phyloP scores from a whole-genome alignment of 2,113 vertebrate species.

The Phaetusa simplex region DNA sequence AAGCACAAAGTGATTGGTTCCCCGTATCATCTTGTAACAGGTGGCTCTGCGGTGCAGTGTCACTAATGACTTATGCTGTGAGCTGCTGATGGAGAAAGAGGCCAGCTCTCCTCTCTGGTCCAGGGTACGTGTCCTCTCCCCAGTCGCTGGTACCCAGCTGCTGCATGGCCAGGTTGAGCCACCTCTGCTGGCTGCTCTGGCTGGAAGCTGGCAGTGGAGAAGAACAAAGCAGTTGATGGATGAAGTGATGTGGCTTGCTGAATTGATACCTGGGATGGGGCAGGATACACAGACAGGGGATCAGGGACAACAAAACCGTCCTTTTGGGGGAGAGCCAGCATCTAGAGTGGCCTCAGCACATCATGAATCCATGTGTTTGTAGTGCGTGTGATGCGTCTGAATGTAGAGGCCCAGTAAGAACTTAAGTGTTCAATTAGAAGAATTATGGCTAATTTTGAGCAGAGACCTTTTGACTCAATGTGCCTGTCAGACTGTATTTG shows the following conservation, averaged over 20 bases:
- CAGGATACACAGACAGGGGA: background rate
- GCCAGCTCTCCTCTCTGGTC: background rate
- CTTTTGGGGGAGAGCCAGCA: background rate
- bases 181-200: background rate
- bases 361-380: background rate
- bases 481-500: background rate
- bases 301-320: background rate
- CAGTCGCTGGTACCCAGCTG: accelerated
- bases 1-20: background rate
- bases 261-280: accelerated
- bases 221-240: accelerated
- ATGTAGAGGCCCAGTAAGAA: background rate
- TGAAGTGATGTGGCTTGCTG: background rate
- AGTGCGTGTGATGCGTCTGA: background rate
- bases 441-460: background rate
- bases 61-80: background rate
- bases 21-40: background rate
- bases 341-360: background rate
- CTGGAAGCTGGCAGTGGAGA: background rate
- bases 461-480: background rate
- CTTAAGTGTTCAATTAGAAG: background rate
- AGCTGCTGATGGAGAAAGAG: background rate
- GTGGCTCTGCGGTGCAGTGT: background rate
- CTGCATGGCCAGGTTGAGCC: background rate
- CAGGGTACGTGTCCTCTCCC: background rate